Conservation (phyloP, 2,113 vertebrate species). For the Hydrolagus affinis region DNA sequence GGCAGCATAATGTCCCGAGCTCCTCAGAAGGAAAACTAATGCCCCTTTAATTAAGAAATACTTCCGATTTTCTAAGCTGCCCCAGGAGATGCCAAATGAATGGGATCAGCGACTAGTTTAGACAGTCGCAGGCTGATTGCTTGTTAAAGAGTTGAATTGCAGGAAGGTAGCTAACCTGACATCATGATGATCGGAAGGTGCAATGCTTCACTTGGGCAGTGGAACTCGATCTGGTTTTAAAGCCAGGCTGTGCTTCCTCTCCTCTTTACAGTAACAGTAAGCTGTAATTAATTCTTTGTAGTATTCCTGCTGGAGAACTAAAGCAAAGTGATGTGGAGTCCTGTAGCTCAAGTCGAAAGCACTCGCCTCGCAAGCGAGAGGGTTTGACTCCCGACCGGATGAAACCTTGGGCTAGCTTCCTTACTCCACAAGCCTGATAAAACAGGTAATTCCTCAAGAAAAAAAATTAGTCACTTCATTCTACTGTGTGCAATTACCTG, state of each 20-base stretch:
- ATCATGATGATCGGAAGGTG: not conserved
- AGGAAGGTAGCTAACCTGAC: not conserved
- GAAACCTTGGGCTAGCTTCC: too few relatives aligned
- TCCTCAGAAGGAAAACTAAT: not conserved
- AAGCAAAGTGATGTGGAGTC: not conserved
- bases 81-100: not conserved
- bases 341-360: too few relatives aligned
- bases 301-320: not conserved
- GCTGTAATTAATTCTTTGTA: not conserved
- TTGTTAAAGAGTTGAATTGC: not conserved
- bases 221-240: not conserved
- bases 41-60: not conserved
- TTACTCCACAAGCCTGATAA: too few relatives aligned
- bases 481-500: too few relatives aligned
- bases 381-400: too few relatives aligned
- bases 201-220: not conserved
- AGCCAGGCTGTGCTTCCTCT: not conserved
- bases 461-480: too few relatives aligned
- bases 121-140: not conserved
- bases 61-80: not conserved
- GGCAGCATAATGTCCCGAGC: not conserved
- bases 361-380: too few relatives aligned
- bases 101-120: not conserved
- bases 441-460: too few relatives aligned
- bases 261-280: not conserved